Percentiles rank a stretch among this genome's conserved stretches.
Conservation (phyloP, 2,797 vertebrate species). For the Lutjanus argentimaculatus region DNA sequence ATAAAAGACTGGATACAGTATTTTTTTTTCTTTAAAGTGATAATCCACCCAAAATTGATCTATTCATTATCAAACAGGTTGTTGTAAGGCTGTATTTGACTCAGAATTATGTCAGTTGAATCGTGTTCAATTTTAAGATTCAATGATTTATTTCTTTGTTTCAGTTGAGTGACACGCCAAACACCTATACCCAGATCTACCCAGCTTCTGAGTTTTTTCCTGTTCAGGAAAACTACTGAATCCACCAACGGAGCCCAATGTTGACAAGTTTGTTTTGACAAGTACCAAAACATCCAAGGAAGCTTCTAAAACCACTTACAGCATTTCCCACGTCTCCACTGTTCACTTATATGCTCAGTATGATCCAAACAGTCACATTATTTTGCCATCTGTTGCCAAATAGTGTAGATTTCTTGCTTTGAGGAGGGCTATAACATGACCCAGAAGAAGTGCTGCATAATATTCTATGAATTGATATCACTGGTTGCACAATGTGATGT, state of each 20-base stretch:
- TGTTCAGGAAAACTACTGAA: too few relatives aligned
- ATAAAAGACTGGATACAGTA: not conserved
- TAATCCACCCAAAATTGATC: not conserved
- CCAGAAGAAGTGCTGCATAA: not conserved
- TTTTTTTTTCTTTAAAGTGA: conserved; percentile 1
- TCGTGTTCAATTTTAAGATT: too few relatives aligned
- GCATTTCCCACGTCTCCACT: not conserved
- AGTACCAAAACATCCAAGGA: not conserved
- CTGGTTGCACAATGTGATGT: not conserved
- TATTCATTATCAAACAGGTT: not conserved
- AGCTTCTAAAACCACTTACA: too few relatives aligned
- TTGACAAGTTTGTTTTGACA: not conserved
- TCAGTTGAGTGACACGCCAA: too few relatives aligned
- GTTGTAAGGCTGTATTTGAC: not conserved
- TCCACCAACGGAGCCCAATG: not conserved
- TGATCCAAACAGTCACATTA: not conserved
- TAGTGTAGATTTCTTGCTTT: not conserved
- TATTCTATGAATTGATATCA: not conserved
- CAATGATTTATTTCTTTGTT: too few relatives aligned
- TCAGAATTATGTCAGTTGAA: not conserved
- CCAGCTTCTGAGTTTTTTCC: too few relatives aligned
- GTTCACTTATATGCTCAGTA: not conserved
- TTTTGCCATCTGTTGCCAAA: not conserved
- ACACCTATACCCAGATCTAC: too few relatives aligned
- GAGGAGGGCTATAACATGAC: not conserved